Conservation (phyloP, 2,888 invertebrate species). For the Mimas tiliae region DNA sequence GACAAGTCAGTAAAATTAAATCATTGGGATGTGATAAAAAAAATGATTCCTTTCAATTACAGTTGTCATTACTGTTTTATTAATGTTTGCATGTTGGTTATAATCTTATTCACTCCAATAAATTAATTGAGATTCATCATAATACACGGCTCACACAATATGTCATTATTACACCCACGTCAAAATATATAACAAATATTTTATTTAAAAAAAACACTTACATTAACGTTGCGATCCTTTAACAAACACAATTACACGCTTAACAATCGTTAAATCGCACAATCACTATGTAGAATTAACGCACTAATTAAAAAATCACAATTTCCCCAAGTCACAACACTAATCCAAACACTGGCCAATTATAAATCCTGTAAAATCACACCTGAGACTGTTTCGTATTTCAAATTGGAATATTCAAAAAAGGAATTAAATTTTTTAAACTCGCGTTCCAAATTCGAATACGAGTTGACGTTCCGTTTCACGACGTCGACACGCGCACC, state of each 20-base stretch:
- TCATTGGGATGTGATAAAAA: not conserved
- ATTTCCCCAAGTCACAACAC: conserved; percentile 11
- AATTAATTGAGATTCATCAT: not conserved
- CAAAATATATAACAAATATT: not conserved
- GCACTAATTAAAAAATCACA: conserved; percentile 23
- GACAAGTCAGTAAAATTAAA: not conserved
- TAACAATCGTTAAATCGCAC: not conserved
- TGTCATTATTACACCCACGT: not conserved
- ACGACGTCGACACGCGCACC: conserved; percentile 42
- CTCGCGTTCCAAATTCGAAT: conserved; percentile 28
- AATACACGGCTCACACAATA: not conserved
- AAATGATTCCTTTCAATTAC: conserved; percentile 5
- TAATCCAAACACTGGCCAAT: not conserved
- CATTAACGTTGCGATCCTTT: conserved; percentile 5
- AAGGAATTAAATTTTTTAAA: conserved; percentile 9
- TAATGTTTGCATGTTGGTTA: not conserved
- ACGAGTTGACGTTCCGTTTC: conserved; percentile 30
- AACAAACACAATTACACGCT: conserved; percentile 13
- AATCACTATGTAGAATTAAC: conserved; percentile 9
- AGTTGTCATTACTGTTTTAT: conserved; percentile 5
- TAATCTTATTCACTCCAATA: not conserved
- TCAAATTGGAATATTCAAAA: conserved; percentile 2
- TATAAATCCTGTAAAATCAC: conserved; percentile 6
- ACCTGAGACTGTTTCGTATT: not conserved
- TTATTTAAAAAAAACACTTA: conserved; percentile 1